Conservation (phyloP, 2,113 vertebrate genomes). For the Phoenicopterus ruber region DNA sequence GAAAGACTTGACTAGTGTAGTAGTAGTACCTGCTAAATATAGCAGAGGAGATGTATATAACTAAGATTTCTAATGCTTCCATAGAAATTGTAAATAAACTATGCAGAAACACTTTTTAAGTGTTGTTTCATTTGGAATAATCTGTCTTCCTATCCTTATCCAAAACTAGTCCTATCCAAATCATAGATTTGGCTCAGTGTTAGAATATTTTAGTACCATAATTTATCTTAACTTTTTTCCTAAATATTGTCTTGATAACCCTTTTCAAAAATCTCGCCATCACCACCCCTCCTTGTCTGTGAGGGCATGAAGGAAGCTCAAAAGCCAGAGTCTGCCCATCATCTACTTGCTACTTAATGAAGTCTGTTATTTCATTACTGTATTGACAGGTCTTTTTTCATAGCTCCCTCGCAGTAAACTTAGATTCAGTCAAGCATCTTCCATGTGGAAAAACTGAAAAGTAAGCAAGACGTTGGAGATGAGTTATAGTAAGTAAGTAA, state of each 20-base stretch:
- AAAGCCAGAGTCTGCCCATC: neutral
- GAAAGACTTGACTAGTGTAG: neutral
- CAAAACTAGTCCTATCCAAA: neutral
- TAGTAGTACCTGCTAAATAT: neutral
- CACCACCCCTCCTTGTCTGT: neutral
- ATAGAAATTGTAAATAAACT: neutral
- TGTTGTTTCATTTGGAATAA: neutral
- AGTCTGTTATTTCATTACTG: neutral
- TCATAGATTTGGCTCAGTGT: neutral
- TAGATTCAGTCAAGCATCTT: neutral
- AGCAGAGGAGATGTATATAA: neutral
- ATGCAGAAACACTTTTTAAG: neutral
- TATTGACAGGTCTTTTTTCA: neutral
- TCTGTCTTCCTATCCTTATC: neutral
- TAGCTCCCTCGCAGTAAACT: neutral
- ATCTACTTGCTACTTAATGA: neutral
- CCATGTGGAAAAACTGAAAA: neutral
- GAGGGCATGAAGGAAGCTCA: neutral
- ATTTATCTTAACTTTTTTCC: neutral
- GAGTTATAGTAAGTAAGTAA: neutral
- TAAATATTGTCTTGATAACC: neutral
- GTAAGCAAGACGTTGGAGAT: neutral
- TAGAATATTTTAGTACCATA: neutral
- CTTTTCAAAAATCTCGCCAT: neutral
- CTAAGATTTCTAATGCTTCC: neutral